Base-by-base conservation (phyloP, 2,888 invertebrate species). In the Flexamia atlantica region DNA sequence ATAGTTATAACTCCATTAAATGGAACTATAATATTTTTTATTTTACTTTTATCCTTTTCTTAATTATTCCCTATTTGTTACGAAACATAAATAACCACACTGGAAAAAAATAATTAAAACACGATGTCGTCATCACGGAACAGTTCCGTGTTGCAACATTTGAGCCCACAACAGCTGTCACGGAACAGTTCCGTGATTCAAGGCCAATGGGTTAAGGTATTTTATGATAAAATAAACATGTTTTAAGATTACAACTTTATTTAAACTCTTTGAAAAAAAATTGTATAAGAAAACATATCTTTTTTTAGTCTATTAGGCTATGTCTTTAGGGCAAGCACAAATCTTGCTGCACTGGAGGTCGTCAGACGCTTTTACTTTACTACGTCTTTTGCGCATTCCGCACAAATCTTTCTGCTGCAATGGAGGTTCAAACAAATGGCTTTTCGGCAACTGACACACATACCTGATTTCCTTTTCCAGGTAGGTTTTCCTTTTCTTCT, bases 131-230 rank as follows among this genome's bases (percentile, higher is more conserved):
- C 57, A 57, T 57, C 57, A 57, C 25, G 57, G 57, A 57, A 57
- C 23, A 57, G 57, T 23, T 57, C 57, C 57, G 20, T 57, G 57
- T 23, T 57, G 25, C 57, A 57, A 57, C 23, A 57, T 57, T 57
- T 57, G 57, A 23, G 57, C 57, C 57, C 25, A 57, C 57, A 57
- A 57, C 57, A 57, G 57, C 57, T 57, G 57, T 57, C 57, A 57
- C 57, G 25, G 57, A 57, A 57, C 57, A 57, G 57, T 57, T 57
- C 57, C 23, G 57, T 23, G 57, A 57, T 57, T 20, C 23, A 57
- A 57, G 57, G 57, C 57, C 57, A 57, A 57, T 57, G 57, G 20
- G 57, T 57, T 57, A 57, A 50, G 14, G 7, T 42, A 42, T 42
- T 42, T 42, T 10, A 42, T 42, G 14, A n/a, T n/a, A n/a, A n/a